phyloP scores from a whole-genome alignment of 1,140 invertebrate species.

The Drosophila miranda region DNA sequence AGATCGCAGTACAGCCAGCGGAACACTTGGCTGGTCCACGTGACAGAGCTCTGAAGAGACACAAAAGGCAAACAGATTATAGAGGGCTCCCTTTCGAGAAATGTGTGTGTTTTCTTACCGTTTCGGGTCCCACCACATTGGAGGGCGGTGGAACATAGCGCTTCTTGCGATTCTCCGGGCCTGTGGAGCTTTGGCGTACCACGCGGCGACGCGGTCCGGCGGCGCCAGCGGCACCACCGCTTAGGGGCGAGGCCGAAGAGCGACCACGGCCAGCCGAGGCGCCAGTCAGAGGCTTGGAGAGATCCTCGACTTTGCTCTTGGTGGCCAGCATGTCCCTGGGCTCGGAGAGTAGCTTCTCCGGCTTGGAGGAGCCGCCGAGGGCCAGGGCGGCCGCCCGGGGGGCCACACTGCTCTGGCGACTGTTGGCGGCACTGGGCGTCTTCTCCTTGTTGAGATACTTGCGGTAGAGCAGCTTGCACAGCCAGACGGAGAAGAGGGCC shows the following conservation, averaged over 20 bases:
- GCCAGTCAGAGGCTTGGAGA: slow-evolving; percentile 54
- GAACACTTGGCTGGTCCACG: slow-evolving; percentile 94
- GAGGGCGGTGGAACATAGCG: slow-evolving; percentile 82
- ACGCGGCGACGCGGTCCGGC: slow-evolving; percentile 85
- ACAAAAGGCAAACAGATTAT: not conserved
- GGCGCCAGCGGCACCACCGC: slow-evolving; percentile 83
- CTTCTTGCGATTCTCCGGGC: slow-evolving; percentile 84
- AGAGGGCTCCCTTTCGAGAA: not conserved
- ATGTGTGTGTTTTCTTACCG: slow-evolving; percentile 65
- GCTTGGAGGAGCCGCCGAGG: slow-evolving; percentile 58
- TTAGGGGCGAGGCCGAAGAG: slow-evolving; percentile 51
- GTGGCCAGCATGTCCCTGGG: slow-evolving; percentile 77
- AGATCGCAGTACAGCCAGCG: slow-evolving; percentile 94
- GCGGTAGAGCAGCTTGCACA: slow-evolving; percentile 91
- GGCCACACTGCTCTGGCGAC: slow-evolving; percentile 74
- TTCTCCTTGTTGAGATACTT: slow-evolving; percentile 84
- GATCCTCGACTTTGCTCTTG: slow-evolving; percentile 75
- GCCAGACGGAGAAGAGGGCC: slow-evolving; percentile 90
- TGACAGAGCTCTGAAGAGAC: slow-evolving; percentile 84
- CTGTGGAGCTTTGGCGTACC: slow-evolving; percentile 89
- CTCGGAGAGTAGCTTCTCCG: slow-evolving; percentile 74
- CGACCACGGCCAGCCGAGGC: slow-evolving; percentile 51
- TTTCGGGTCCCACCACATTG: slow-evolving; percentile 84
- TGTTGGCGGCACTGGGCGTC: slow-evolving; percentile 66
- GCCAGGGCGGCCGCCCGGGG: slow-evolving; percentile 72